These are phyloP conservation scores for Dyspetes luteomarginatus DNA, from an alignment of 2,888 invertebrate genomes.

Conservation along the genomic window DNA sequence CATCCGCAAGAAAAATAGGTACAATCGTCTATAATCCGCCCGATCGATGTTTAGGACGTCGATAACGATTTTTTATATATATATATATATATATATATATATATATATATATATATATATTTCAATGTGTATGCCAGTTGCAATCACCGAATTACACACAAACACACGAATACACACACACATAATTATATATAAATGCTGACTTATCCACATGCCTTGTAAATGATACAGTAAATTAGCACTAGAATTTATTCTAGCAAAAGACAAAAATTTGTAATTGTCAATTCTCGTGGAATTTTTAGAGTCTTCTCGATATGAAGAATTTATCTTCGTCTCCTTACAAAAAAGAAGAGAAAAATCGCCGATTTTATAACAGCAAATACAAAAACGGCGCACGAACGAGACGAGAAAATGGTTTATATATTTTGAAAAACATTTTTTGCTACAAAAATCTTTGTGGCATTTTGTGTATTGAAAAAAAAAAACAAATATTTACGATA, in stretches of 20 bases:
- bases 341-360: background rate
- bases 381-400: conserved; percentile 12
- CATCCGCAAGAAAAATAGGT: conserved; percentile 52
- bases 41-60: conserved; percentile 64
- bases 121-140: conserved; percentile 21
- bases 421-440: conserved; percentile 50
- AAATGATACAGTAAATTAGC: conserved; percentile 27
- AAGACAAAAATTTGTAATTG: conserved; percentile 16
- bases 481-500: conserved; percentile 47
- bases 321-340: conserved; percentile 28
- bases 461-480: conserved; percentile 36
- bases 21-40: conserved; percentile 73
- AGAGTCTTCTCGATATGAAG: conserved; percentile 5
- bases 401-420: conserved; percentile 18
- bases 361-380: conserved; percentile 40
- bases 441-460: conserved; percentile 25
- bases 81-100: conserved; percentile 45
- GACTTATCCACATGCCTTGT: conserved; percentile 56
- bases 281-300: conserved; percentile 61
- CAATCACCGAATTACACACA: conserved; percentile 29
- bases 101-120: conserved; percentile 47
- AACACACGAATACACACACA: conserved; percentile 1
- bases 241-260: conserved; percentile 1
- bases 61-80: conserved; percentile 47
- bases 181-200: conserved; percentile 1